Percentiles rank a stretch among this genome's conserved stretches.
phyloP scores from a whole-genome alignment of 2,113 vertebrate genomes.

The Ictalurus punctatus region DNA sequence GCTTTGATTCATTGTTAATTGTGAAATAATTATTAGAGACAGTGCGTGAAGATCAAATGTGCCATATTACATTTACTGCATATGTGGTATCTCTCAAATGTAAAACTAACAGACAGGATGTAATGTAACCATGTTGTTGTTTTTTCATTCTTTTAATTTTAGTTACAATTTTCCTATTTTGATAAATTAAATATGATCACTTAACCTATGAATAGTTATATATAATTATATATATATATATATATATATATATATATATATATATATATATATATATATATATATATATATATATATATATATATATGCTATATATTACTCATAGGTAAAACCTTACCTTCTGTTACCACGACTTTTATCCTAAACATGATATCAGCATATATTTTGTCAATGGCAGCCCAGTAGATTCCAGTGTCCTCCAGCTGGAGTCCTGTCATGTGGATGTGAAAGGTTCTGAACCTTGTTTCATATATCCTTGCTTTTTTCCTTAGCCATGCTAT shows the following conservation, averaged over 20 bases:
- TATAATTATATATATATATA: no score
- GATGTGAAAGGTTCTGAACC: constrained; percentile 52
- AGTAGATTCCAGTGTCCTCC: constrained; percentile 67
- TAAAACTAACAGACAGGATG: no score
- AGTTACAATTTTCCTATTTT: neutral
- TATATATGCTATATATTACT: no score
- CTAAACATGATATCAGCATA: constrained; percentile 67
- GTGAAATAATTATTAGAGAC: neutral
- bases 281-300: no score
- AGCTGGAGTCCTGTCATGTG: constrained; percentile 58
- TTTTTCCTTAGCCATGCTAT: constrained; percentile 7
- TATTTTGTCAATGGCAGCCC: constrained; percentile 70
- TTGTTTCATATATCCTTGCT: constrained; percentile 34
- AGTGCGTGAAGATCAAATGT: no score
- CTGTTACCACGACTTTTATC: constrained; percentile 62
- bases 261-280: no score
- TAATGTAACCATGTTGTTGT: no score
- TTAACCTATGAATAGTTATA: neutral
- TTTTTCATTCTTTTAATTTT: no score
- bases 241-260: no score
- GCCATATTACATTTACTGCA: no score
- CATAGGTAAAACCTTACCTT: constrained; percentile 59
- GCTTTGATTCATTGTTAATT: neutral
- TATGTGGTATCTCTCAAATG: no score
- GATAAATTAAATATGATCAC: no score